Evolutionary conservation across 2,113 vertebrate genomes (phyloP).

Genomic region (Psammodynastes pulverulentus): DNA sequence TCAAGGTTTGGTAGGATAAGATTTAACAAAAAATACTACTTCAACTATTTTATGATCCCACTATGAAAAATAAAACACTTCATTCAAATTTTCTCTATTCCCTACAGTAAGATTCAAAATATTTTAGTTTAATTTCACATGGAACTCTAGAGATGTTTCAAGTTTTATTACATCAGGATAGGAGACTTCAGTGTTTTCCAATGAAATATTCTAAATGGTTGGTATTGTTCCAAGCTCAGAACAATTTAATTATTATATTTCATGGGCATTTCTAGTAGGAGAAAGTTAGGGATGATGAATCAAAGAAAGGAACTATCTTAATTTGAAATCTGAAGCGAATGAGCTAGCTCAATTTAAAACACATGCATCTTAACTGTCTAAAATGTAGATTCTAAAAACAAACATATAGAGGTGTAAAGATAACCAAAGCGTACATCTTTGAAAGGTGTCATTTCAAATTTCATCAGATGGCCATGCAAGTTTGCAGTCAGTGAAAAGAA

Average conservation of each 20-base stretch:
- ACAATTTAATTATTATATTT: neutral
- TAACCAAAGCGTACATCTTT: neutral
- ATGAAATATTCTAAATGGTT: neutral
- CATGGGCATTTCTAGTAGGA: neutral
- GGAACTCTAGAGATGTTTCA: neutral
- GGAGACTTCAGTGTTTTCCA: neutral
- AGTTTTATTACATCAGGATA: neutral
- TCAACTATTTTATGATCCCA: neutral
- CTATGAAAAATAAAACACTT: neutral
- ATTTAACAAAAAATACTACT: neutral
- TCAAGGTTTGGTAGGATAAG: neutral
- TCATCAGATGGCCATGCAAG: neutral
- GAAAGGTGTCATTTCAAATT: neutral
- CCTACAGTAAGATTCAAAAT: neutral
- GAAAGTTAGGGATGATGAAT: neutral
- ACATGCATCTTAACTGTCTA: neutral
- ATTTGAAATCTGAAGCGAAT: neutral
- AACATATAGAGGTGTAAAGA: neutral
- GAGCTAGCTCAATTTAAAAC: neutral
- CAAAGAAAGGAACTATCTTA: neutral
- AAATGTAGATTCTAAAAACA: neutral
- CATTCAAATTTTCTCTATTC: neutral
- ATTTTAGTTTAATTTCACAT: neutral
- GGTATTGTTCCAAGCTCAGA: neutral
- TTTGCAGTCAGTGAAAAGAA: neutral